These are phyloP conservation scores for Atta cephalotes DNA, from an alignment of 1,140 invertebrate species.

Conservation along the genomic window DNA sequence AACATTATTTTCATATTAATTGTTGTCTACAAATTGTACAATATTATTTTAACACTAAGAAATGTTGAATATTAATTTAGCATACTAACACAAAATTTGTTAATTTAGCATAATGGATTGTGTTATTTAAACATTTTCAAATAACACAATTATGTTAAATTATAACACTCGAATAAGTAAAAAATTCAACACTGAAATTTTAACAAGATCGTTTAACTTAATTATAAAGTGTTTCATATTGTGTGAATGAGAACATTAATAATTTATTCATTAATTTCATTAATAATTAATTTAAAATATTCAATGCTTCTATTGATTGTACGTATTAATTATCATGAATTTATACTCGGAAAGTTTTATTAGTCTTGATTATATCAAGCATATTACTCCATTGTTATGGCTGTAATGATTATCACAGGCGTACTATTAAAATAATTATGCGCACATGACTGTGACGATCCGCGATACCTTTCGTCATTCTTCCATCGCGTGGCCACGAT, in stretches of 20 bases:
- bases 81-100: no score
- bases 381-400: conserved; percentile 5
- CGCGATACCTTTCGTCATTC: conserved; percentile 43
- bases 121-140: no score
- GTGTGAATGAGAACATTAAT: background rate
- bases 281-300: background rate
- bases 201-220: no score
- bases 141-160: no score
- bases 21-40: no score
- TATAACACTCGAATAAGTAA: no score
- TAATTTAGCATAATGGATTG: no score
- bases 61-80: no score
- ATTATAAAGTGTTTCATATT: no score
- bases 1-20: no score
- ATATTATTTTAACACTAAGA: no score
- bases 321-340: background rate
- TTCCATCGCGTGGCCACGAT: conserved; percentile 40
- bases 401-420: conserved; percentile 5
- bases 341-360: background rate
- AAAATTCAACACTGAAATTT: no score
- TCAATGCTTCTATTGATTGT: background rate
- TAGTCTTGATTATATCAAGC: background rate
- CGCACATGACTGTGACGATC: conserved; percentile 38
- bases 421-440: conserved; percentile 45
- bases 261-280: background rate